These are phyloP conservation scores for Poeciliopsis infans DNA, from an alignment of 2,797 vertebrate genomes.

Conservation along the genomic window DNA sequence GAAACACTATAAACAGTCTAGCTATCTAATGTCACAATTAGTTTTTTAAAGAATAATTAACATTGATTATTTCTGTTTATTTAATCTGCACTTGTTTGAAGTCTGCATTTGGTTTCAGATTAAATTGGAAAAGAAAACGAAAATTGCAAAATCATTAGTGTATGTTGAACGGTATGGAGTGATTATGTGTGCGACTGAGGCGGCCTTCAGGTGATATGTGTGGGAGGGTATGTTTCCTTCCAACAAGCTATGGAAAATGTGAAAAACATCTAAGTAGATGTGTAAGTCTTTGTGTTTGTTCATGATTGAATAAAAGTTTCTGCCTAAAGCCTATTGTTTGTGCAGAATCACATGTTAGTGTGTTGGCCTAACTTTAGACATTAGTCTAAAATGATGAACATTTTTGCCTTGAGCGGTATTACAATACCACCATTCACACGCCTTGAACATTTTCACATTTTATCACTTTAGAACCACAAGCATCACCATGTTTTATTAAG, in stretches of 20 bases:
- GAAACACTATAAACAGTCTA: conserved; percentile 38
- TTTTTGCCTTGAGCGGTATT: background rate
- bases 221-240: background rate
- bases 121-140: background rate
- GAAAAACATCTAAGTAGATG: conserved; percentile 25
- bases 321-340: conserved; percentile 31
- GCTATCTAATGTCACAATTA: conserved; percentile 15
- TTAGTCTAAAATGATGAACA: conserved; percentile 2
- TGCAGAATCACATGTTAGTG: conserved; percentile 25
- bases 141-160: background rate
- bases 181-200: conserved; percentile 12
- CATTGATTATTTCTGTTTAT: background rate
- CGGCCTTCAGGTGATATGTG: conserved; percentile 17
- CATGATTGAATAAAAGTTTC: conserved; percentile 65
- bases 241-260: conserved; percentile 31
- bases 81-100: conserved; percentile 9
- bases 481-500: background rate
- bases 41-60: background rate
- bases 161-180: conserved; percentile 15
- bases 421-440: background rate
- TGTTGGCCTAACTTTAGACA: background rate
- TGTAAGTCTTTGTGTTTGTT: conserved; percentile 38
- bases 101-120: conserved; percentile 8
- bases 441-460: background rate
- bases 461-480: background rate